These are phyloP conservation scores for Heliconius ismenius DNA, from an alignment of 2,888 invertebrate genomes.

Conservation along the genomic window DNA sequence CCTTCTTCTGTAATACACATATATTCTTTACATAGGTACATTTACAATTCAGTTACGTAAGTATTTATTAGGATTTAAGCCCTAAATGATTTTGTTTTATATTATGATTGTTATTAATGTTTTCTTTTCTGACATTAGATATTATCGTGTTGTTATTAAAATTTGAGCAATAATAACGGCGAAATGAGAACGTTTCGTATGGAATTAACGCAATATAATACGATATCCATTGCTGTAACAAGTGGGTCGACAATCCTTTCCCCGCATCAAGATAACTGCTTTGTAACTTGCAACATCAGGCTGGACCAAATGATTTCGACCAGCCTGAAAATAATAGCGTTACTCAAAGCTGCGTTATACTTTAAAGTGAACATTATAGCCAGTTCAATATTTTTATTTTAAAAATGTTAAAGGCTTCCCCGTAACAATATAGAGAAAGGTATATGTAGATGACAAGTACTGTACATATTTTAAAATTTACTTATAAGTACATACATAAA, in stretches of 20 bases:
- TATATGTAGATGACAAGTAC: background rate
- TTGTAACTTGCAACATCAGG: conserved; percentile 45
- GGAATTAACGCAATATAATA: conserved; percentile 42
- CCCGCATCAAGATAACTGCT: conserved; percentile 44
- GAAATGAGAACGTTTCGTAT: conserved; percentile 41
- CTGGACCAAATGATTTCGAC: conserved; percentile 39
- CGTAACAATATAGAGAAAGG: background rate
- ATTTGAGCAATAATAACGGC: conserved; percentile 32
- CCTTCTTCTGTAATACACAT: too few relatives aligned
- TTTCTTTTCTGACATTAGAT: background rate
- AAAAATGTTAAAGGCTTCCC: background rate
- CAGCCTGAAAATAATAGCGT: conserved; percentile 35
- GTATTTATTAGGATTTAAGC: background rate
- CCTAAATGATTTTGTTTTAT: background rate
- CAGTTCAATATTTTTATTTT: background rate
- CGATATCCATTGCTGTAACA: conserved; percentile 42
- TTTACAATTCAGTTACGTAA: background rate
- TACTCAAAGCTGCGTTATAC: background rate
- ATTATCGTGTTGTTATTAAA: conserved; percentile 11
- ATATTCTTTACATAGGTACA: too few relatives aligned
- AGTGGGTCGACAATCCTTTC: conserved; percentile 46
- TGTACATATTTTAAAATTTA: too few relatives aligned
- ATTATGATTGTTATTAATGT: background rate
- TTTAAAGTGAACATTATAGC: background rate
- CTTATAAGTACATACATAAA: too few relatives aligned